Evolutionary conservation across 1,140 invertebrate genomes (phyloP), one percentile per base, ranked within the genome.

Genomic region (Proctacanthus coquilletti): DNA sequence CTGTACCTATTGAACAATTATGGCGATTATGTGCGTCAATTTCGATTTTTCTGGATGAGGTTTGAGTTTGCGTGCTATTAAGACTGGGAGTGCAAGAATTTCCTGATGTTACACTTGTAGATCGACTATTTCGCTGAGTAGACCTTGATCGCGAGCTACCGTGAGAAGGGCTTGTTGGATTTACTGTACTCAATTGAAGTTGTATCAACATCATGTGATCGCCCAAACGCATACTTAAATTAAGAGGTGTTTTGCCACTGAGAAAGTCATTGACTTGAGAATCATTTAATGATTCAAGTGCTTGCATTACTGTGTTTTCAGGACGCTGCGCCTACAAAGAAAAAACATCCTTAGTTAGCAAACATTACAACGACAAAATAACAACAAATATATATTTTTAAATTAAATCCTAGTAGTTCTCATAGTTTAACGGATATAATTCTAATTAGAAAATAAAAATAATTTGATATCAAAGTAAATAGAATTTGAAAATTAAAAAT

Each of bases 151-250:
- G 49, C 49, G 41, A 49, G 41, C 36, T 38, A 34, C 33, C 36
- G 41, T 42, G 39, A 25, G 45, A 21, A 34, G 42, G 34, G 30
- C 30, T 45, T 2, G 58, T 44, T 14, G 67, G 63, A 50, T 68
- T 69, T 3, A 88, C 75, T 10, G 86, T 91, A 31, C 85, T 91
- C 36, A 95, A 63, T 57, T 94, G 88, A 25, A 94, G 65, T 60
- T 94, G 88, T 39, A 95, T 92, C 38, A 94, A 71, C 88, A 94
- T 93, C 83, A 94, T 91, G 64, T 94, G 88, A 57, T 94, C 88
- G 17, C 88, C 88, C 10, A 94, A 66, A 40, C 87, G 74, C 85
- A 94, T 93, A 27, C 86, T 93, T 34, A 95, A 66, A 61, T 93
- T 93, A 18, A 95, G 63, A 11, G 91, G 91, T 18, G 86, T 86